Percentiles rank a stretch among this genome's conserved stretches.
These are phyloP conservation scores for Nebria brevicollis DNA, from an alignment of 2,888 invertebrate species.

Conservation along the genomic window DNA sequence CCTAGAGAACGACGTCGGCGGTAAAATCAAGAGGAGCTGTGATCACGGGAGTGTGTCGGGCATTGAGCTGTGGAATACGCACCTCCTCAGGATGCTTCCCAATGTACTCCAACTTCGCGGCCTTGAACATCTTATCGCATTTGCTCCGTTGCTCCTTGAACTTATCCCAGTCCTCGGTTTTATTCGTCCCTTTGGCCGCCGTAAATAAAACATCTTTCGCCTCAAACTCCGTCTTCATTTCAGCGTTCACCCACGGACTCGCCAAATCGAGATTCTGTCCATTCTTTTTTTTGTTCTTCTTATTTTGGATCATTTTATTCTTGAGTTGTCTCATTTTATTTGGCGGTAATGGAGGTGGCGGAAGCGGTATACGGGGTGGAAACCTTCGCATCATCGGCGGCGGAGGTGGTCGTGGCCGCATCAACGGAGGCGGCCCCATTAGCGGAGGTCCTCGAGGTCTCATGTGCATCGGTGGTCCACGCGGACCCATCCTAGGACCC, in stretches of 20 bases:
- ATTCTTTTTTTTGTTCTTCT: conserved; percentile 57
- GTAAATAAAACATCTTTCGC: conserved; percentile 68
- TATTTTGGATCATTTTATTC: conserved; percentile 49
- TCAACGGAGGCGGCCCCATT: conserved; percentile 52
- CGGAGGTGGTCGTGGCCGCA: conserved; percentile 56
- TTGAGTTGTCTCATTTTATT: conserved; percentile 50
- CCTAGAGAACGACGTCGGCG: conserved; percentile 63
- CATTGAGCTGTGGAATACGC: conserved; percentile 63
- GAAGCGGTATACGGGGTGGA: conserved; percentile 44
- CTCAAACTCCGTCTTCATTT: conserved; percentile 66
- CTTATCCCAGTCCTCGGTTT: conserved; percentile 67
- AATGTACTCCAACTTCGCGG: conserved; percentile 66
- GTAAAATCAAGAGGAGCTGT: conserved; percentile 63
- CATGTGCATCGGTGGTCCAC: conserved; percentile 47
- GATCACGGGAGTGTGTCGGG: conserved; percentile 59
- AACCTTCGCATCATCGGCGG: conserved; percentile 48
- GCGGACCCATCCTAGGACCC: conserved; percentile 54
- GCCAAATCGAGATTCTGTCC: conserved; percentile 59
- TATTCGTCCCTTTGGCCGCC: conserved; percentile 63
- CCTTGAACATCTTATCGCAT: conserved; percentile 67
- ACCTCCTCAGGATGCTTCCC: conserved; percentile 66
- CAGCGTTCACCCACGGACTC: conserved; percentile 70
- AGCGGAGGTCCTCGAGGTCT: conserved; percentile 48
- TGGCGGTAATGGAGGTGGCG: conserved; percentile 48
- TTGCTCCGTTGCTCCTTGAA: conserved; percentile 70